These are phyloP conservation scores for Solenodon paradoxus DNA, from an alignment of 2,113 vertebrate species.

Conservation along the genomic window DNA sequence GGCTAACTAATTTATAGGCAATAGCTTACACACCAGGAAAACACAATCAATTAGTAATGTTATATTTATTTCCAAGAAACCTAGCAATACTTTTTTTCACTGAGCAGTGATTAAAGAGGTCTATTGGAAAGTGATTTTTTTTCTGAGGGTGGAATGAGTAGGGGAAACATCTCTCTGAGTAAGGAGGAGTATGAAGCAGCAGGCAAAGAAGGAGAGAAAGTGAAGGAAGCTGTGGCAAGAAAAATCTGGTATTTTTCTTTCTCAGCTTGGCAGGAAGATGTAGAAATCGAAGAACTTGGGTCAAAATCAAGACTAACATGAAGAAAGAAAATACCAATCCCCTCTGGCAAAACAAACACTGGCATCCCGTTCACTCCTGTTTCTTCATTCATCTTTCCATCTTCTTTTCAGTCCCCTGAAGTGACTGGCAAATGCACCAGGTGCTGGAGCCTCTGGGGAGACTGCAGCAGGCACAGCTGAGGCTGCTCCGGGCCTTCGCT, in stretches of 20 bases:
- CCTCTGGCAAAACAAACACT: background rate
- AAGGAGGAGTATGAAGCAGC: background rate
- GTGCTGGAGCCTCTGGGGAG: background rate
- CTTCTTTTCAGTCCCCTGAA: background rate
- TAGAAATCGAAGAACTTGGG: background rate
- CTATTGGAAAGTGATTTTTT: background rate
- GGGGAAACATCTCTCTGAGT: background rate
- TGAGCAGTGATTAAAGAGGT: conserved; percentile 11
- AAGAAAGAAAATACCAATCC: background rate
- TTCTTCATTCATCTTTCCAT: background rate
- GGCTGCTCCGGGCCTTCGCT: background rate
- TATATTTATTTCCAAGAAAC: conserved; percentile 59
- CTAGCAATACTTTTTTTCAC: conserved; percentile 30
- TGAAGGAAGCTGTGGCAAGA: background rate
- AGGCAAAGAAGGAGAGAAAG: background rate
- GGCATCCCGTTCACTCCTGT: background rate
- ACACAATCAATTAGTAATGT: conserved; percentile 48
- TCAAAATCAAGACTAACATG: background rate
- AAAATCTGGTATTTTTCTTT: background rate
- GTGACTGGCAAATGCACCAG: background rate
- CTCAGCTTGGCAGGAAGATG: background rate
- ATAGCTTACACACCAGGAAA: conserved; percentile 48
- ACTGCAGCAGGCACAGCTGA: fast-evolving
- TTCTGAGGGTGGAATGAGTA: background rate
- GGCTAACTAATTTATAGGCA: conserved; percentile 65